Base-by-base conservation (phyloP, 2,797 vertebrate genomes). In the Borostomias antarcticus region DNA sequence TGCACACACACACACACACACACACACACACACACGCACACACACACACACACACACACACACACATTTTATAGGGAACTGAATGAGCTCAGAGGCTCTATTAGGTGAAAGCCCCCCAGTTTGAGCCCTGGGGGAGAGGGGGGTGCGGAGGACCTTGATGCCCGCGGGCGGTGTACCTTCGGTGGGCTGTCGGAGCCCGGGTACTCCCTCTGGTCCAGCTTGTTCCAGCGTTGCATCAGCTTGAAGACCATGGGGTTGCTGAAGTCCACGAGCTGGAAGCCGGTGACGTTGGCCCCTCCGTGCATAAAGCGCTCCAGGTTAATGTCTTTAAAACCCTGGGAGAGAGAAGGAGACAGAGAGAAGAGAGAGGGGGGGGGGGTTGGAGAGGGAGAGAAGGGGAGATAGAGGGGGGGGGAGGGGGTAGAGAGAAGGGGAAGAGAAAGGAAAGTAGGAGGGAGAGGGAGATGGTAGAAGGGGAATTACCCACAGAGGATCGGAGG, bases 211-310 rank as follows among this genome's bases (percentile, higher is more conserved):
- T 98, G 98, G 81, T 99, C 98, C 72, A 99, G 89, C 74, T 98
- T 99, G 85, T 98, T 98, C 98, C 98, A 99, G 79, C 98, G 95
- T 73, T 98, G 96, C 98, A 98, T 98, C 75, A 99, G 89, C 62
- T 98, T 98, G 79, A 96, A 91, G 78, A 98, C 98, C 93, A 98
- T 96, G 0, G 96, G 93, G 43, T 95, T 98, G 77, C 94, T 96
- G 88, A 98, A 98, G 92, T 99, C 96, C 45, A 99, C 96, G 73
- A 98, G 84, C 88, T 98, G 97, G 90, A 99, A 99, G 77, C 97
- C 97, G 0, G 96, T 98, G 58, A 99, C 96, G 69, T 99, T 99
- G 68, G 98, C 98, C 53, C 98, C 98, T 0, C 98, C 98, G 0
- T 98, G 97, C 94, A 98, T 97, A 88, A 99, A 99, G 28, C 97